A percentile compares a stretch with the other conserved stretches of the same genome.
These are phyloP conservation scores for Euclidia mi DNA, from an alignment of 2,888 invertebrate species.

Conservation along the genomic window DNA sequence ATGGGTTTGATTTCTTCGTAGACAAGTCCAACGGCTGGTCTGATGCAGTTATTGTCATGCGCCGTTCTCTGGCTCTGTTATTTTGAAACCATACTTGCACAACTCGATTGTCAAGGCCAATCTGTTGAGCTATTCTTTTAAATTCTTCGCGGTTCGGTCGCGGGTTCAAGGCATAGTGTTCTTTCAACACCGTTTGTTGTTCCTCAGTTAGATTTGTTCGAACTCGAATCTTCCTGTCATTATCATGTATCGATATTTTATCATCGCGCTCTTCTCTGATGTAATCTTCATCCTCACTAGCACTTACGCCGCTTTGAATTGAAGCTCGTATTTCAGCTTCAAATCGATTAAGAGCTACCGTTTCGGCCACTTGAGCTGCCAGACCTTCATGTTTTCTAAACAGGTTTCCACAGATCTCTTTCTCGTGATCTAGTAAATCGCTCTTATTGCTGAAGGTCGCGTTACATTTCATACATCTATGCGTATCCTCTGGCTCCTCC, in stretches of 20 bases:
- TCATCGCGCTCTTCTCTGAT: slow-evolving; percentile 87
- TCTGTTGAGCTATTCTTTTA: slow-evolving; percentile 95
- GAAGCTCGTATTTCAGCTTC: slow-evolving; percentile 87
- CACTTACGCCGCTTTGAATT: slow-evolving; percentile 87
- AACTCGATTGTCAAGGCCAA: slow-evolving; percentile 94
- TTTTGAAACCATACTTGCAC: slow-evolving; percentile 99
- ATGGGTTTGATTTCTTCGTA: slow-evolving; percentile 92
- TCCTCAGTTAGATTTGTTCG: slow-evolving; percentile 98
- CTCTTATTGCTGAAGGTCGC: slow-evolving; percentile 89
- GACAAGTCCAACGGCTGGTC: slow-evolving; percentile 98
- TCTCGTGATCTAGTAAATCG: slow-evolving; percentile 93
- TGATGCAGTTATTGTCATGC: slow-evolving; percentile 86
- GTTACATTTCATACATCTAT: slow-evolving; percentile 90
- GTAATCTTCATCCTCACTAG: slow-evolving; percentile 91
- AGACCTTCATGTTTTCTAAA: slow-evolving; percentile 93
- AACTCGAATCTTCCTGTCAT: slow-evolving; percentile 95
- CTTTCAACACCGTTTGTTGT: slow-evolving; percentile 96
- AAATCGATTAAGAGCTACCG: slow-evolving; percentile 88
- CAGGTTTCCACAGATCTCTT: slow-evolving; percentile 89
- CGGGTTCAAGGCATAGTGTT: slow-evolving; percentile 97
- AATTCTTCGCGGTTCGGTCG: slow-evolving; percentile 98
- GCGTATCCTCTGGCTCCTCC: slow-evolving; percentile 78
- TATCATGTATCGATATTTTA: slow-evolving; percentile 89
- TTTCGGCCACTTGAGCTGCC: slow-evolving; percentile 94
- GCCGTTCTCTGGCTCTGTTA: slow-evolving; percentile 96